A percentile compares a stretch with the other conserved stretches of the same genome.
These are phyloP conservation scores for Pteruthius melanotis DNA, from an alignment of 2,113 vertebrate genomes.

Conservation along the genomic window DNA sequence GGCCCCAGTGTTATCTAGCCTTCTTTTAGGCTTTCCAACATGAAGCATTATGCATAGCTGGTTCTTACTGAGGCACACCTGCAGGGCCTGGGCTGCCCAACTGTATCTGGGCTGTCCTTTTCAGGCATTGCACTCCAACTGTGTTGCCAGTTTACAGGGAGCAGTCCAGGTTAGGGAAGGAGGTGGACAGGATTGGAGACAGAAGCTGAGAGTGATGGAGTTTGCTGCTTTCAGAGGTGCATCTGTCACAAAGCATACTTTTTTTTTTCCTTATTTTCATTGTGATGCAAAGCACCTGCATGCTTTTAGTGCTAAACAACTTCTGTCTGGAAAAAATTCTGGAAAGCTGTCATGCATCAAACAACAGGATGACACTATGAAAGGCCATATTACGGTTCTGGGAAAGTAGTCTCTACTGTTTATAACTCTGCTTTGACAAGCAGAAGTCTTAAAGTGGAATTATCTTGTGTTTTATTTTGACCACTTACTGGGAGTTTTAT, in stretches of 20 bases:
- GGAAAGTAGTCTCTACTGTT: not conserved
- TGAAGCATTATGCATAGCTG: not conserved
- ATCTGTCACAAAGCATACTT: not conserved
- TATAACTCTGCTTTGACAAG: not conserved
- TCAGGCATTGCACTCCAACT: not conserved
- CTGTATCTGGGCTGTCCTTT: not conserved
- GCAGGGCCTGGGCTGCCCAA: not conserved
- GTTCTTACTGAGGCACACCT: not conserved
- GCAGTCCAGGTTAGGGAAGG: not conserved
- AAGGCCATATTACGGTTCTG: not conserved
- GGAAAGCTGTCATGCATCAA: not conserved
- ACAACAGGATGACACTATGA: not conserved
- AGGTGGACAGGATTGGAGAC: not conserved
- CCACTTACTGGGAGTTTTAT: not conserved
- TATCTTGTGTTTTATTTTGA: not conserved
- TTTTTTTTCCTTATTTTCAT: not conserved
- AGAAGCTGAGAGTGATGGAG: not conserved
- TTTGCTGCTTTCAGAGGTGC: not conserved
- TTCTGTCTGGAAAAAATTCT: not conserved
- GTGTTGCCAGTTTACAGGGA: not conserved
- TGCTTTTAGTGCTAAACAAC: not conserved
- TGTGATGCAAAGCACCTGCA: not conserved
- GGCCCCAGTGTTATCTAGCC: not conserved
- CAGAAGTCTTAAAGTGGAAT: not conserved
- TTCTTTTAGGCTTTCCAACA: not conserved